Percentiles rank a stretch among this genome's conserved stretches.
These are phyloP conservation scores for Philereme transversata DNA, from an alignment of 2,888 invertebrate species.

Conservation along the genomic window DNA sequence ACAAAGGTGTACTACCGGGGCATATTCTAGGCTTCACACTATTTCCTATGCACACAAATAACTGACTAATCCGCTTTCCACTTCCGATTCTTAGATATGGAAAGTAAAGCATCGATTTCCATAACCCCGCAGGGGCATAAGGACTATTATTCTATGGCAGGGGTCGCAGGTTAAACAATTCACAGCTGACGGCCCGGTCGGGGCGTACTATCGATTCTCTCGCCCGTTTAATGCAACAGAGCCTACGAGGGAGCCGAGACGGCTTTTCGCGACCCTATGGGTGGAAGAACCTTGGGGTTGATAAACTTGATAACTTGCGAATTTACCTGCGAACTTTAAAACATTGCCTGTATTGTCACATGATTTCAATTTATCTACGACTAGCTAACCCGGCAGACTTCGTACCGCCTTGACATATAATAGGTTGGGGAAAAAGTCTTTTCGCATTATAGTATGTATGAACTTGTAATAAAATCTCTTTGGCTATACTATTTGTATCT, in stretches of 20 bases:
- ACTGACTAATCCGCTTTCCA: background rate
- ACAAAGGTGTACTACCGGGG: conserved; percentile 27
- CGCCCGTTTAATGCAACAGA: conserved; percentile 6
- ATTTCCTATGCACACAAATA: conserved; percentile 15
- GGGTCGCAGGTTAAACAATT: conserved; percentile 27
- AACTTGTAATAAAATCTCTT: too few relatives aligned
- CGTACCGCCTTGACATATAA: too few relatives aligned
- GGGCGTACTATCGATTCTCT: conserved; percentile 32
- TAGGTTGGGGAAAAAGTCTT: too few relatives aligned
- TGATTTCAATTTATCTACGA: too few relatives aligned
- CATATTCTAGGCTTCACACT: conserved; percentile 14
- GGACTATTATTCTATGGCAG: conserved; percentile 23
- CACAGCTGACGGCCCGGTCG: conserved; percentile 37
- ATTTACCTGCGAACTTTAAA: too few relatives aligned
- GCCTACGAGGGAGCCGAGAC: conserved; percentile 18
- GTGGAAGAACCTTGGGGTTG: conserved; percentile 14
- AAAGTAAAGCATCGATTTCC: background rate
- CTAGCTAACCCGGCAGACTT: too few relatives aligned
- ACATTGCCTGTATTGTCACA: too few relatives aligned
- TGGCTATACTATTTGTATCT: too few relatives aligned
- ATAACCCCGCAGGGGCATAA: background rate
- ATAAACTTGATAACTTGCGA: conserved; percentile 25
- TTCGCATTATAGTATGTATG: too few relatives aligned
- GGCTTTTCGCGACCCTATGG: conserved; percentile 11
- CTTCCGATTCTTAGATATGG: background rate